These are phyloP conservation scores for Chromobotia macracanthus DNA, from an alignment of 2,797 vertebrate species.

Conservation along the genomic window DNA sequence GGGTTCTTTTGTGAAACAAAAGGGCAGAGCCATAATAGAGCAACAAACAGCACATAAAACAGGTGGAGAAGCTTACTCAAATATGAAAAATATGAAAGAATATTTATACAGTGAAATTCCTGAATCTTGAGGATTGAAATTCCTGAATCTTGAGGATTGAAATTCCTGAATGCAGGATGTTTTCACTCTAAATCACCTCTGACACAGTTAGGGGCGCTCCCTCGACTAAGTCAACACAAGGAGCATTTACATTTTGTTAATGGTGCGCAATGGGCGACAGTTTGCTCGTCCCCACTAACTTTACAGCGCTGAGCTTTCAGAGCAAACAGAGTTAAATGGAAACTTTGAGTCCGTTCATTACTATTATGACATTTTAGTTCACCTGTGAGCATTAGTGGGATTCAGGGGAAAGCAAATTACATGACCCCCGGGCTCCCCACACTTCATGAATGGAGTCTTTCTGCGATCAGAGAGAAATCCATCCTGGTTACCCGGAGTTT, in stretches of 20 bases:
- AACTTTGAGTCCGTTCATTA: conserved; percentile 56
- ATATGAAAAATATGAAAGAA: neutral
- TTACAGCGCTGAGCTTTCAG: conserved; percentile 23
- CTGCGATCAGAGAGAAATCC: conserved; percentile 77
- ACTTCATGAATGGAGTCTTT: conserved; percentile 91
- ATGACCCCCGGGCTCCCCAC: conserved; percentile 81
- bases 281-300: conserved; percentile 45
- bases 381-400: conserved; percentile 82
- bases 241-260: conserved; percentile 50
- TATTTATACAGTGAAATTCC: neutral
- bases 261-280: conserved; percentile 39
- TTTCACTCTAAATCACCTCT: conserved; percentile 43
- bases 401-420: conserved; percentile 87
- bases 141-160: neutral
- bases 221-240: conserved; percentile 38
- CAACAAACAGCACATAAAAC: neutral
- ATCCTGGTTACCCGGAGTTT: conserved; percentile 81
- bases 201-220: conserved; percentile 40
- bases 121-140: conserved; percentile 6
- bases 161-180: conserved; percentile 27
- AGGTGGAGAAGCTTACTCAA: neutral
- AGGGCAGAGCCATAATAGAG: neutral
- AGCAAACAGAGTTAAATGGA: conserved; percentile 44
- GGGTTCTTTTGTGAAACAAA: neutral
- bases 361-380: conserved; percentile 52